Conservation (phyloP, 1,140 invertebrate genomes). For the Dreissena rostriformis region DNA sequence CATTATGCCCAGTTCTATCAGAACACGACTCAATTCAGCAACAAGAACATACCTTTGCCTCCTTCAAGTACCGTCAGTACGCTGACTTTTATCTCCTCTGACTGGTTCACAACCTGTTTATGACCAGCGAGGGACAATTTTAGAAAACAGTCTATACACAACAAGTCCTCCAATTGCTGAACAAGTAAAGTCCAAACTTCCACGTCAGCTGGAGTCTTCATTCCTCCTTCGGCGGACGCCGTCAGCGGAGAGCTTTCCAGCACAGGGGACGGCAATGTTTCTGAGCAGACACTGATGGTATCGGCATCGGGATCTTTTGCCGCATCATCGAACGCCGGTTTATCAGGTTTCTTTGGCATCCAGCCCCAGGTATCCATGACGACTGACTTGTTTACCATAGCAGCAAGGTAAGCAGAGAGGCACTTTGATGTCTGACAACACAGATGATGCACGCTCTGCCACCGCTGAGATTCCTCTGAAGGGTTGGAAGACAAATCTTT, state of each 20-base stretch:
- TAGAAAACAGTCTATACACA: slow-evolving; percentile 86
- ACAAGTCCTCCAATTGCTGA: slow-evolving; percentile 94
- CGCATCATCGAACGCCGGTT: not conserved
- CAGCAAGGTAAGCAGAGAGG: slow-evolving; percentile 71
- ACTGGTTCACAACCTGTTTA: slow-evolving; percentile 1
- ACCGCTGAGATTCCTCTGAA: slow-evolving; percentile 74
- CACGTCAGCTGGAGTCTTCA: slow-evolving; percentile 91
- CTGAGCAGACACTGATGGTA: slow-evolving; percentile 66
- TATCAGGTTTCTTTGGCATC: slow-evolving; percentile 14
- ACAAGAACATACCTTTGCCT: slow-evolving; percentile 86
- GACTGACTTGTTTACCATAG: slow-evolving; percentile 66
- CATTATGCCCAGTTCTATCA: no score
- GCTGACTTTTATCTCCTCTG: slow-evolving; percentile 68
- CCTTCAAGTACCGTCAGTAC: slow-evolving; percentile 85
- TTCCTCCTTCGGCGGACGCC: slow-evolving; percentile 84
- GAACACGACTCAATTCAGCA: no score
- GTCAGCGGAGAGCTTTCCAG: slow-evolving; percentile 92
- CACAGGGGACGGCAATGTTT: slow-evolving; percentile 80
- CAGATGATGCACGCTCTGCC: slow-evolving; percentile 76
- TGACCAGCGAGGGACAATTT: slow-evolving; percentile 38
- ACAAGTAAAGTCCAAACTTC: slow-evolving; percentile 93
- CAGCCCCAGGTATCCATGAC: slow-evolving; percentile 58
- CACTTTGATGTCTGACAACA: slow-evolving; percentile 72
- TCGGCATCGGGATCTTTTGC: slow-evolving; percentile 77
- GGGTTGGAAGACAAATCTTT: not conserved